Percentiles rank a stretch among this genome's conserved stretches.
These are phyloP conservation scores for Parus major DNA, from an alignment of 2,113 vertebrate species.

Conservation along the genomic window DNA sequence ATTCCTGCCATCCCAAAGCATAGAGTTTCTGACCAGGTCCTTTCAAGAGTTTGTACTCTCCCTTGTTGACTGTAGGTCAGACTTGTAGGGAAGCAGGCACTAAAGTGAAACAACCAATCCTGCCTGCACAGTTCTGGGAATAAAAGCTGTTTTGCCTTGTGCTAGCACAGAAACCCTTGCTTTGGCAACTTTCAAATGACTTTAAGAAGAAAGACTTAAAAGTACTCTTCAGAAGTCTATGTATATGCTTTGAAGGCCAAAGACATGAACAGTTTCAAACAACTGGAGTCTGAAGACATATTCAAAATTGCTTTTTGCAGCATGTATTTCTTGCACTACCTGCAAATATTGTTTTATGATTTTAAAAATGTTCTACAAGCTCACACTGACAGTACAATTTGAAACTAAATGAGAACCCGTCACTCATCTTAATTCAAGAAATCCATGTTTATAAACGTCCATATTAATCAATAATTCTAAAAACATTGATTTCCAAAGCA, in stretches of 20 bases:
- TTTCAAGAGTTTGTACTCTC: background rate
- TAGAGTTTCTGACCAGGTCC: background rate
- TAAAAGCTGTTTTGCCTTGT: background rate
- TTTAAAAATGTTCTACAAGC: background rate
- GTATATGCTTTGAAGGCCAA: background rate
- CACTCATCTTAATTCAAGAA: background rate
- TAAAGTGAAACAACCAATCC: background rate
- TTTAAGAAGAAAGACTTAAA: background rate
- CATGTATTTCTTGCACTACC: background rate
- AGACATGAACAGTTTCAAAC: background rate
- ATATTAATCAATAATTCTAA: background rate
- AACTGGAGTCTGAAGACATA: background rate
- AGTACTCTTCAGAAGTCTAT: background rate
- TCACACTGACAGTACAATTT: background rate
- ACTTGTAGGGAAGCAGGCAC: background rate
- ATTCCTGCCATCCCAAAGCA: background rate
- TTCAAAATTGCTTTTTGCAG: background rate
- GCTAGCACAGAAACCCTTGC: background rate
- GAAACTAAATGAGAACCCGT: background rate
- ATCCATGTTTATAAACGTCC: background rate
- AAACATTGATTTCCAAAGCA: background rate
- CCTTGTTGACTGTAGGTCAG: background rate
- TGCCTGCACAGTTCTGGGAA: background rate
- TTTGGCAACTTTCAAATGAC: background rate
- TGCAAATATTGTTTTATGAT: background rate